Base-by-base conservation (phyloP, 2,888 invertebrate species). In the Pristionchus fissidentatus region DNA sequence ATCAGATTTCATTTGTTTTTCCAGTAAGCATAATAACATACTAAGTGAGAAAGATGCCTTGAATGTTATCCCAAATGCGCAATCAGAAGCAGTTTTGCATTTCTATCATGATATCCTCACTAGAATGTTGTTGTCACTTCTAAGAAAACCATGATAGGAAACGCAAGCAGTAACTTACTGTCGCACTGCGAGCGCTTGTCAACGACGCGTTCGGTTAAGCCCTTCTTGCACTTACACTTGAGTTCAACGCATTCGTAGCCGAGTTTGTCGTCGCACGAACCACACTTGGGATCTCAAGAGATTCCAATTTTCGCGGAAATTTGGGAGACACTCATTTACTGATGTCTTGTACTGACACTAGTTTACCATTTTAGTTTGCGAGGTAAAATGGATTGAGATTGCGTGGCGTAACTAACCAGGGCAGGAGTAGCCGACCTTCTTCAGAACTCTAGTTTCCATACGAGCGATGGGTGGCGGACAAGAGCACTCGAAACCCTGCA, bases 231-330 rank as follows among this genome's bases (percentile, higher is more conserved):
- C 15, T 22, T 26, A 29, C 83, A 83, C 19, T 41, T 41, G 29
- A 35, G 8, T 22, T 83, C 29, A 3, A 55, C 60, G 29, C 83
- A 83, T 29, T 83, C 83, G 75, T 75, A 83, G 43, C 75, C 75
- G 73, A 32, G 35, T 22, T 73, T 22, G n/a, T 52, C 15, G 19
- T 29, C 35, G 19, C 83, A 83, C 1, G 43, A 19, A 10, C 26
- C 41, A 57, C 82, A 82, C 70, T 55, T 26, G 32, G 78, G 22
- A 15, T 78, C 78, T 78, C 10, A 55, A 78, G 8, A 8, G 60
- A 13, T n/a, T 8, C n/a, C n/a, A n/a, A n/a, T n/a, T n/a, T 38
- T 3, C 13, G 26, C 35, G 4, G 22, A 22, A n/a, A 49, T 49
- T 10, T 15, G 52, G 19, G 19, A 10, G 19, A 19, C 10, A 49